Evolutionary conservation across 1,140 invertebrate genomes (phyloP).

Genomic region (Lordiphosa collinella): DNA sequence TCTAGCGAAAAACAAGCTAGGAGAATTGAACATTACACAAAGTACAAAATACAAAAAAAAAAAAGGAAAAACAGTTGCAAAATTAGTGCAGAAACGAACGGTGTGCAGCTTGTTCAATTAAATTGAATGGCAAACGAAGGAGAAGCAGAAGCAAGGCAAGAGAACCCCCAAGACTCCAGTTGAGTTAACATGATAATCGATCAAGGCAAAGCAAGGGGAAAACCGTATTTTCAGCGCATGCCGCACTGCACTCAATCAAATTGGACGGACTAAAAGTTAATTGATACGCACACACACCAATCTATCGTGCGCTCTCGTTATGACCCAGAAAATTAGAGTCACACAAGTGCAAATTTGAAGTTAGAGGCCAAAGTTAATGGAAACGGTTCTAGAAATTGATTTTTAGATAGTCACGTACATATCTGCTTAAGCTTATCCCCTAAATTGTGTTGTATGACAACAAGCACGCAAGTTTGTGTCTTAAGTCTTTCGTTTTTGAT

Average conservation of each 20-base stretch:
- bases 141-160: conserved; percentile 23
- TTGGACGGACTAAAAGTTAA: conserved; percentile 39
- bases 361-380: conserved; percentile 37
- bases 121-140: conserved; percentile 54
- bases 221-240: conserved; percentile 36
- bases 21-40: conserved; percentile 66
- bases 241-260: conserved; percentile 65
- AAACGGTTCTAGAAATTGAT: conserved; percentile 44
- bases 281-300: conserved; percentile 66
- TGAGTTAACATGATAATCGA: conserved; percentile 75
- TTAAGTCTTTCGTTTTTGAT: conserved; percentile 71
- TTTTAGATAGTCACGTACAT: conserved; percentile 23
- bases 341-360: conserved; percentile 41
- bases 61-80: conserved; percentile 52
- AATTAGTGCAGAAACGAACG: conserved; percentile 58
- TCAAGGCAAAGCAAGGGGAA: conserved; percentile 72
- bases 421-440: conserved; percentile 13
- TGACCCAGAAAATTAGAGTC: conserved; percentile 54
- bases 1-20: conserved; percentile 58
- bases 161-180: conserved; percentile 34
- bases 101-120: conserved; percentile 67
- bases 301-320: conserved; percentile 46
- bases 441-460: conserved; percentile 1
- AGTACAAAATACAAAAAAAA: conserved; percentile 22
- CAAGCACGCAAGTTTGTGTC: conserved; percentile 61